These are phyloP conservation scores for Tinamus major DNA, from an alignment of 2,797 vertebrate species.

Conservation along the genomic window DNA sequence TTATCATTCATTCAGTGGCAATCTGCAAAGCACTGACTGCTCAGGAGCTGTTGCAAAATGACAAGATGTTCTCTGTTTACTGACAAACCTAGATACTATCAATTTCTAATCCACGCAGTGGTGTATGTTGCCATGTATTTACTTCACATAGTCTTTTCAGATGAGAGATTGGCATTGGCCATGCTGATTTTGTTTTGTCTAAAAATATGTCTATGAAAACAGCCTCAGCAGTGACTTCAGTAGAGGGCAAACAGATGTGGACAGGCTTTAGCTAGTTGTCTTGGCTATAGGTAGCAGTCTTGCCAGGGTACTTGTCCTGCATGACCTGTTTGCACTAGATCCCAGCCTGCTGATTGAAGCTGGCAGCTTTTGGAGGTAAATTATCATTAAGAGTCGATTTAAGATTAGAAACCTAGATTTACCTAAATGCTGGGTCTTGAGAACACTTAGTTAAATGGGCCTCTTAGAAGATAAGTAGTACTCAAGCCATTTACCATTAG, in stretches of 20 bases:
- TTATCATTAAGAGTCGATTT: not conserved
- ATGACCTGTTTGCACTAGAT: not conserved
- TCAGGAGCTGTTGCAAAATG: not conserved
- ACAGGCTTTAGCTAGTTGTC: not conserved
- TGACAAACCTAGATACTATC: not conserved
- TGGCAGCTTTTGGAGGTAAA: not conserved
- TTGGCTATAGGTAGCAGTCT: not conserved
- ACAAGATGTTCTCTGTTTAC: not conserved
- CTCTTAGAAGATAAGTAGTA: not conserved
- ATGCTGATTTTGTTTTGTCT: not conserved
- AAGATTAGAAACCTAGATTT: not conserved
- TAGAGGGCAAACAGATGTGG: not conserved
- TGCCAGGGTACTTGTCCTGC: not conserved
- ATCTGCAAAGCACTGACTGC: constrained; percentile 2
- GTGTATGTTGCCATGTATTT: not conserved
- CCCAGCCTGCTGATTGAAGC: not conserved
- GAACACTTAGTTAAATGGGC: not conserved
- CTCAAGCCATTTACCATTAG: not conserved
- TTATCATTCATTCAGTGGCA: not conserved
- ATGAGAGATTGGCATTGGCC: not conserved
- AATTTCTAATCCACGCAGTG: not conserved
- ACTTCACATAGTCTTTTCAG: not conserved
- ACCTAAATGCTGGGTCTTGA: not conserved
- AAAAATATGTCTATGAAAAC: not conserved
- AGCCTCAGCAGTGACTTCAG: not conserved